These are phyloP conservation scores for Tipula vernalis DNA, from an alignment of 2,888 invertebrate genomes.

Conservation along the genomic window DNA sequence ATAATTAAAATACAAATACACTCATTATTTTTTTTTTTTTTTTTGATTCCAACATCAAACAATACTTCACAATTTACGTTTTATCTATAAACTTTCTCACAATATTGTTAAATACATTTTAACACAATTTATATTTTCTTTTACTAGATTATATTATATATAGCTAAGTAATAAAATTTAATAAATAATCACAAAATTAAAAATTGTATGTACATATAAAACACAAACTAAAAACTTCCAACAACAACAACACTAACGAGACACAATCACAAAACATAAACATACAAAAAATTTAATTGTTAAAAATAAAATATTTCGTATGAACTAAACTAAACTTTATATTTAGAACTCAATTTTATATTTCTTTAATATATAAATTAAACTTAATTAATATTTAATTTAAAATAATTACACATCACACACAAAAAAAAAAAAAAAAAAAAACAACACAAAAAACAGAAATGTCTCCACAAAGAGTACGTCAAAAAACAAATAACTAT, in stretches of 20 bases:
- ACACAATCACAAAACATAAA: not conserved
- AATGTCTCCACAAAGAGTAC: not conserved
- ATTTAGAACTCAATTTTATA: not conserved
- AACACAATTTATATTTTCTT: not conserved
- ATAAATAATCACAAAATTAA: not conserved
- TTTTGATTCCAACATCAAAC: not conserved
- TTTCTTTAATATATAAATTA: not conserved
- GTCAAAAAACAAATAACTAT: not conserved
- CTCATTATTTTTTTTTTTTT: not conserved
- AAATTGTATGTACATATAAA: not conserved
- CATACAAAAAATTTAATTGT: not conserved
- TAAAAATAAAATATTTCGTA: not conserved
- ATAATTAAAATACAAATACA: not conserved
- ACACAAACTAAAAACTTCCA: not conserved
- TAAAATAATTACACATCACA: not conserved
- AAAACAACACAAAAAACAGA: not conserved
- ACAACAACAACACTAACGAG: not conserved
- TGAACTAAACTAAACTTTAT: not conserved
- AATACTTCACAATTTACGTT: not conserved
- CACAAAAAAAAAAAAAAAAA: not conserved
- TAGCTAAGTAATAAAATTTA: not conserved
- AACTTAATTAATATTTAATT: not conserved
- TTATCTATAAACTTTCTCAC: conserved; percentile 1
- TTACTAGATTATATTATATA: not conserved
- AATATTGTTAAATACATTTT: not conserved